Evolutionary conservation across 2,888 invertebrate genomes (phyloP), one percentile per base, ranked within the genome.

Genomic region (Eupelmus urozonus): DNA sequence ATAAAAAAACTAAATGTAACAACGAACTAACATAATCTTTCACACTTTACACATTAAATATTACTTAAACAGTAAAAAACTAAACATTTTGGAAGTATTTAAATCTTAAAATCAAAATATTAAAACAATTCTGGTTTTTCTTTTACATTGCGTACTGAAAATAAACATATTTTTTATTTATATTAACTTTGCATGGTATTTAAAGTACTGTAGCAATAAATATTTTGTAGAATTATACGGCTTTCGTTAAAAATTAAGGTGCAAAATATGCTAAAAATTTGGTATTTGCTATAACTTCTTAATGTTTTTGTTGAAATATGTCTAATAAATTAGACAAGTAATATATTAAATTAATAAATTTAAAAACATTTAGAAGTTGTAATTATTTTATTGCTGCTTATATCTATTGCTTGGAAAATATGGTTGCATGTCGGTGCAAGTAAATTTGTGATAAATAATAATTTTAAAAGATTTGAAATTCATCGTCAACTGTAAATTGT

Each of bases 361-460:
- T 16, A 16, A 25, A 60, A 55, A 2, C 13, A 55, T 65, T 55
- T 42, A 69, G 62, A 57, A 34, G 29, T 60, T 70, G 13, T 69
- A 76, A 60, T 67, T 29, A 34, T 45, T 49, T 13, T 53, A 63
- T 59, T 59, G 45, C 55, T 70, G 25, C 63, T 66, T 55, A 53
- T 18, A 55, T 55, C 23, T 73, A 57, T 55, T 57, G 70, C 63
- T 70, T 65, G 42, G 18, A 42, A 25, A 60, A 60, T 51, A 29
- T 45, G 60, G 23, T 55, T 66, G 86, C 87, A 86, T 86, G 87
- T 84, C 79, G 81, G 42, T 78, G 67, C 80, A 82, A 79, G 72
- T 78, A 69, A 60, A 81, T 76, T n/a, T n/a, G n/a, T n/a, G n/a
- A n/a, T n/a, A n/a, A n/a, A n/a, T n/a, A n/a, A n/a, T n/a, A n/a